phyloP scores from a whole-genome alignment of 2,888 invertebrate species.

The Phrixothrix hirtus region DNA sequence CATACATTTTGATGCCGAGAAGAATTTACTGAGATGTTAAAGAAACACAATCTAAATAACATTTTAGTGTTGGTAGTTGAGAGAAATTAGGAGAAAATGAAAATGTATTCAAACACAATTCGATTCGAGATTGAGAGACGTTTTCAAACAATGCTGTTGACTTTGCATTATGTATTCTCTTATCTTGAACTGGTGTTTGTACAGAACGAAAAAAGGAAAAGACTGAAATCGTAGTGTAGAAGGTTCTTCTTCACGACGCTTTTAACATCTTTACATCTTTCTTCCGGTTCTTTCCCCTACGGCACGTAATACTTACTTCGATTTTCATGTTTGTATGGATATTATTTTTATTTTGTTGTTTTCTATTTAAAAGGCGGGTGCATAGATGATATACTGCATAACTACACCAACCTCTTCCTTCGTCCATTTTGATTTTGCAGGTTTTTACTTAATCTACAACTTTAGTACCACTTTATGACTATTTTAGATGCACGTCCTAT shows the following conservation, averaged over 20 bases:
- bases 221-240: conserved; percentile 15
- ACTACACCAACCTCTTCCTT: too few relatives aligned
- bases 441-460: too few relatives aligned
- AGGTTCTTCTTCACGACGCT: conserved; percentile 21
- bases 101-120: conserved; percentile 32
- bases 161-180: conserved; percentile 38
- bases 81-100: conserved; percentile 26
- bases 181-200: conserved; percentile 27
- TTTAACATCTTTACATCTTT: conserved; percentile 27
- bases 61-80: conserved; percentile 12
- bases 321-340: too few relatives aligned
- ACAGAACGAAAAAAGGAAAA: conserved; percentile 19
- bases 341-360: too few relatives aligned
- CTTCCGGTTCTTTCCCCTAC: conserved; percentile 10
- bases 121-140: conserved; percentile 33
- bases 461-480: too few relatives aligned
- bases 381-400: too few relatives aligned
- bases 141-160: conserved; percentile 38
- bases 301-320: conserved; percentile 9
- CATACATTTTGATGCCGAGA: too few relatives aligned
- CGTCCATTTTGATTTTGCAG: too few relatives aligned
- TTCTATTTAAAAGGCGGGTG: too few relatives aligned
- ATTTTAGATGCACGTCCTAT: too few relatives aligned
- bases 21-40: too few relatives aligned
- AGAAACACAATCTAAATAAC: too few relatives aligned